Evolutionary conservation across 2,888 invertebrate species (phyloP), one percentile per base, ranked within the genome.

Genomic region (Liodrosophila aerea): DNA sequence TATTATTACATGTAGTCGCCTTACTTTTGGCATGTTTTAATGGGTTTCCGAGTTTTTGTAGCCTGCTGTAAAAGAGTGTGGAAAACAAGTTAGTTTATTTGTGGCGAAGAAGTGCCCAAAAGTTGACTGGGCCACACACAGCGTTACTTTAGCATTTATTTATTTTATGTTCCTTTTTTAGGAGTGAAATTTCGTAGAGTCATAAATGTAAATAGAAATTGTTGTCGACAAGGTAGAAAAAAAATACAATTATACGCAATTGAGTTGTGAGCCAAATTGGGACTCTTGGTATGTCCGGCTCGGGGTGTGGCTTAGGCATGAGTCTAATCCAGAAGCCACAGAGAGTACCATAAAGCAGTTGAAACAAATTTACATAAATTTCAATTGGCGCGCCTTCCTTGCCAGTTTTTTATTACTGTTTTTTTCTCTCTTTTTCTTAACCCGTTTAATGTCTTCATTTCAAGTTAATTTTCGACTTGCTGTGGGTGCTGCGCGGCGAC

Each of bases 371-470:
- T 69, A 59, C 69, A 76, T 70, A 81, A 56, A 60, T 77, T 53
- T 58, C 61, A 56, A 64, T 74, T 70, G 75, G 47, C 82, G 51
- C 67, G 52, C 67, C 67, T 64, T 44, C 22, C 44, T 36, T 37
- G 12, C 33, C n/a, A 29, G 4, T 7, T 34, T 16, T 13, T 5
- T 29, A 12, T 22, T 16, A 9, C 12, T 4, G n/a, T 27, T 49
- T 15, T 33, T 36, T 22, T 30, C 29, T 40, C 12, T 16, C 9
- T 18, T 36, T 12, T 8, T 43, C 12, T 9, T 44, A 60, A 65
- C 60, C 64, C 61, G 51, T 47, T 76, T 53, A 76, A 78, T 84
- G 71, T 81, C 77, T 78, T 78, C 71, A 78, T 78, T 84, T 67
- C 58, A 63, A 45, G 31, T 60, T 73, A 60, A 73, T 80, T 70